phyloP scores from a whole-genome alignment of 2,888 invertebrate species.

The Marasmarcha lunaedactyla region DNA sequence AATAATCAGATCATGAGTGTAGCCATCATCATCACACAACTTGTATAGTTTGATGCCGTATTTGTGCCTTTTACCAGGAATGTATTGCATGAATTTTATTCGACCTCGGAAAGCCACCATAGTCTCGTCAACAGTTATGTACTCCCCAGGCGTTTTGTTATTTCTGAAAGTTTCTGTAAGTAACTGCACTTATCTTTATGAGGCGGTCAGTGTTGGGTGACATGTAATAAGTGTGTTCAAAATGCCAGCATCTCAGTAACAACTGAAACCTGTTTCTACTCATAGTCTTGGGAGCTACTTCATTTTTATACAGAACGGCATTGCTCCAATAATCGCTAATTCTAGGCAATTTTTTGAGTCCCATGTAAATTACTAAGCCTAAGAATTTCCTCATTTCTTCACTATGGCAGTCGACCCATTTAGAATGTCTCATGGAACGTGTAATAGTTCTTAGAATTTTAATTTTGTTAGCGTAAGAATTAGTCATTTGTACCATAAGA shows the following conservation, averaged over 20 bases:
- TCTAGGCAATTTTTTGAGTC: slow-evolving; percentile 15
- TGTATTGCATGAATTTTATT: slow-evolving; percentile 13
- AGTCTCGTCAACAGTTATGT: slow-evolving; percentile 12
- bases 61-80: slow-evolving; percentile 16
- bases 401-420: too few species aligned
- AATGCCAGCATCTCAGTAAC: slow-evolving; percentile 13
- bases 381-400: too few species aligned
- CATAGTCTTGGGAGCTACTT: slow-evolving; percentile 8
- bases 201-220: slow-evolving; percentile 9
- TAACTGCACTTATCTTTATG: too few species aligned
- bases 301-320: slow-evolving; percentile 8
- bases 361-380: slow-evolving; percentile 16
- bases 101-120: slow-evolving; percentile 14
- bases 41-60: slow-evolving; percentile 17
- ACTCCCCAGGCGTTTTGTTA: slow-evolving; percentile 7
- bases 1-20: slow-evolving; percentile 6
- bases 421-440: too few species aligned
- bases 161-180: slow-evolving; percentile 7
- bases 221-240: slow-evolving; percentile 11
- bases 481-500: too few species aligned
- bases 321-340: slow-evolving; percentile 10
- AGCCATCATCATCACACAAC: slow-evolving; percentile 13
- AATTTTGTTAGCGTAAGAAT: too few species aligned
- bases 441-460: too few species aligned
- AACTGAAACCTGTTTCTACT: slow-evolving; percentile 9